Evolutionary conservation across 2,797 vertebrate genomes (phyloP).

Genomic region (Pteropus rufus): DNA sequence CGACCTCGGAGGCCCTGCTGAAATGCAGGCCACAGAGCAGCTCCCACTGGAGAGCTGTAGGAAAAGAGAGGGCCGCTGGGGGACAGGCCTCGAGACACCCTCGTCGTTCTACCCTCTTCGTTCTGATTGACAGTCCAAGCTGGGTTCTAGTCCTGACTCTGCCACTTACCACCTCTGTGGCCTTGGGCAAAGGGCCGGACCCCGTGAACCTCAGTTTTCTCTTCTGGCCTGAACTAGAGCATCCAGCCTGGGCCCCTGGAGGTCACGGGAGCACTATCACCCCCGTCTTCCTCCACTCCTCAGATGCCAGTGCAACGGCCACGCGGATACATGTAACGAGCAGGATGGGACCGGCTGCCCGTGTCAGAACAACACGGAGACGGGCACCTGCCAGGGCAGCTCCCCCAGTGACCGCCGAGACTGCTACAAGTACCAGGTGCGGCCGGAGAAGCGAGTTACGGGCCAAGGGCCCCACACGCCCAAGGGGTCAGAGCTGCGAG

Average conservation of each 20-base stretch:
- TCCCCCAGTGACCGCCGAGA: constrained; percentile 90
- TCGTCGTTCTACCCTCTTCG: background rate
- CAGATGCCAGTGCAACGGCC: constrained; percentile 96
- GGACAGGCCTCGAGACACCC: background rate
- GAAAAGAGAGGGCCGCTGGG: background rate
- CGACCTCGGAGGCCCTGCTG: background rate
- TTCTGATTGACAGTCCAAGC: background rate
- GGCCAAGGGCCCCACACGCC: background rate
- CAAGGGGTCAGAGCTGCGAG: background rate
- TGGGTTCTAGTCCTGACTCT: background rate
- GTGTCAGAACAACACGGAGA: constrained; percentile 97
- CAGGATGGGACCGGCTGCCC: constrained; percentile 94
- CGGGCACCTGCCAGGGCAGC: constrained; percentile 88
- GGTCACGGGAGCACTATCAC: background rate
- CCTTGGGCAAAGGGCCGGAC: background rate
- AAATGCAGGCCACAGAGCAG: background rate
- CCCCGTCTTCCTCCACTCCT: background rate
- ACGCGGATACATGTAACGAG: constrained; percentile 93
- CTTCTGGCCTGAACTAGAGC: background rate
- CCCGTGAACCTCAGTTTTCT: background rate
- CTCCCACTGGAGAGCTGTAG: background rate
- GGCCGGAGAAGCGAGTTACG: background rate
- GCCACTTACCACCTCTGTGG: background rate
- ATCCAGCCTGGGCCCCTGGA: background rate
- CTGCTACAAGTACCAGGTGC: constrained; percentile 93